Base-by-base conservation (phyloP, 2,797 vertebrate genomes). In the Pempheris klunzingeri region DNA sequence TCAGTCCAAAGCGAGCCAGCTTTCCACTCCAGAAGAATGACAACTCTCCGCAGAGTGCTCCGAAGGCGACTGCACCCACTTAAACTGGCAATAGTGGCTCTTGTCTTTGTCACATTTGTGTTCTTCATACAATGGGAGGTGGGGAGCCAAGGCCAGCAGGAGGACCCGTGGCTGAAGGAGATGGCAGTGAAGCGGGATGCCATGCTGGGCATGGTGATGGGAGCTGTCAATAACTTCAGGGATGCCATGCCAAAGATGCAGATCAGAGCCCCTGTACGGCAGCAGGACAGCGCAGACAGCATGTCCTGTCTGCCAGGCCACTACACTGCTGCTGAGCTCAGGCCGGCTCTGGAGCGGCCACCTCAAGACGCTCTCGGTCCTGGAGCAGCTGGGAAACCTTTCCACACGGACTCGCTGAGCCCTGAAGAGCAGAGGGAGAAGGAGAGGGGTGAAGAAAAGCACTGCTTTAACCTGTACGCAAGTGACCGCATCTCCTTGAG, bases 111-210 rank as follows among this genome's bases (percentile, higher is more conserved):
- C 86, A 92, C 97, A 11, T 96, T 99, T 91, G 89, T 99, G 71
- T 96, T 99, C 93, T 95, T 99, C 85, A 96, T 99, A 87, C 98
- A 99, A 94, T 95, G 97, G 94, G 98, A 99, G 92, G 97, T 99
- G 28, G 97, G 95, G 38, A 92, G 94, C 88, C 95, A 96, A 57
- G 92, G 92, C 86, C 94, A 95, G 39, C 90, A 94, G 90, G 96
- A 97, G 76, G 97, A 98, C 78, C 95, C 95, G 9, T 97, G 94
- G 91, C 88, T 97, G 80, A 95, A 94, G 50, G 96, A 93, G 70
- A 94, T 95, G 74, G 91, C 93, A 46, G 94, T 94, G 84, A 98
- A 96, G 87, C 96, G 96, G 90, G 96, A 96, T 81, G 92, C 95
- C n/a, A 90, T 99, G 90, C 90, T 99, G 80, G 97, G 95, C 82